Base-by-base conservation (phyloP, 2,797 vertebrate genomes). In the Prionace glauca region DNA sequence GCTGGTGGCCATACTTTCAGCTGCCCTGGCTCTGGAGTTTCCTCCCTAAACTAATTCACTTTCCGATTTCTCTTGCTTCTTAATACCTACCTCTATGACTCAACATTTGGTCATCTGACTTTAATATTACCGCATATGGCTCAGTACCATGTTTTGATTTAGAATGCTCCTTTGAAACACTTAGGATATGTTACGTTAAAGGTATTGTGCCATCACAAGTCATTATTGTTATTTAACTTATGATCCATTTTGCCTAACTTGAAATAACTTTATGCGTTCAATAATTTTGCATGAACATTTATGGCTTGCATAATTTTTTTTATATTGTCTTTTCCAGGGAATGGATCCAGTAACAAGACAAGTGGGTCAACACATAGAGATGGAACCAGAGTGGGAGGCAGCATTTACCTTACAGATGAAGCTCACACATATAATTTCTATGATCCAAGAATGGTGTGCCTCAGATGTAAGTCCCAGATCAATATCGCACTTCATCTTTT, bases 341-440 rank as follows among this genome's bases (percentile, higher is more conserved):
- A 99, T 99, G 99, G 99, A 99, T 97, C 99, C 99, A 0, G 98
- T 99, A 96, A 98, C 99, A 88, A 98, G 99, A 86, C 99, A 99
- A 97, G 98, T 99, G 90, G 99, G 99, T 18, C 99, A 99, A 95
- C 99, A 99, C 97, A 99, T 99, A 50, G 99, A 99, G 97, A 99
- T 99, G 99, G 99, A 99, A 97, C 99, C 99, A 0, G 99, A 99
- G 95, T 99, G 99, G 99, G 99, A 99, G 97, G 99, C 99, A 20
- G 99, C 99, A 1, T 99, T 99, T 96, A 99, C 99, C 0, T 97
- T 99, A 95, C 99, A 99, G 96, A 99, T 99, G 99, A 99, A 99
- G 96, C 97, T 99, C 95, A 99, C 99, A 0, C 98, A 99, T 96
- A 98, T 99, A 97, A 99, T 99, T 97, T 98, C 99, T 95, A 99